Base-by-base conservation (phyloP, 2,888 invertebrate genomes). In the Pristionchus entomophagus region DNA sequence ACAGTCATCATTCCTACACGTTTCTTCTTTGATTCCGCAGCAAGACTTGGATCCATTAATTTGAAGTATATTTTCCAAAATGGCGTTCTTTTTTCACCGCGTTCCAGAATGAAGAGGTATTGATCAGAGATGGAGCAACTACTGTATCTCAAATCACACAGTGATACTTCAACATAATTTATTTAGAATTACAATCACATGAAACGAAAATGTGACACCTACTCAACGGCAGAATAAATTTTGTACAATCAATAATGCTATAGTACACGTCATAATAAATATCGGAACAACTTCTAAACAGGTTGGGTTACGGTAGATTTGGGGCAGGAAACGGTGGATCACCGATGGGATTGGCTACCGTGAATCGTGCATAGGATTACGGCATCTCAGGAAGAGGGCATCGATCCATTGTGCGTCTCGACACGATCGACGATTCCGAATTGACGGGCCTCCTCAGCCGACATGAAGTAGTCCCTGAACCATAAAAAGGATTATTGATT, bases 351-450 rank as follows among this genome's bases (percentile, higher is more conserved):
- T n/a, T n/a, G 22, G 59, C 29, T 29, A 59, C 59, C 8, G 29
- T 59, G 29, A 22, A n/a, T n/a, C 59, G 26, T 1, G 26, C 8
- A 29, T 10, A 5, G 10, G 77, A 26, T 49, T 77, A 77, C 77
- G 49, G 77, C 45, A 77, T 41, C 65, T 77, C 49, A 77, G 26
- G 77, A 29, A 5, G 78, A 73, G 19, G 90, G 91, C 78, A 87
- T 83, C 17, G 87, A 88, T 26, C 91, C 91, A 35, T 59, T 49
- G 78, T 91, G 91, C 6, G 86, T 82, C 84, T 92, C 93, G 82
- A 93, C 89, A 41, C 91, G 89, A 86, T 99, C 99, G 93, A 99
- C 97, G 49, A 99, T 94, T 56, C 99, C 99, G 95, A 98, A 97
- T 26, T 95, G 95, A 94, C 96, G 96, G 0, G 99, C 99, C 94